phyloP scores from a whole-genome alignment of 2,797 vertebrate genomes.

The Cossypha heuglini region DNA sequence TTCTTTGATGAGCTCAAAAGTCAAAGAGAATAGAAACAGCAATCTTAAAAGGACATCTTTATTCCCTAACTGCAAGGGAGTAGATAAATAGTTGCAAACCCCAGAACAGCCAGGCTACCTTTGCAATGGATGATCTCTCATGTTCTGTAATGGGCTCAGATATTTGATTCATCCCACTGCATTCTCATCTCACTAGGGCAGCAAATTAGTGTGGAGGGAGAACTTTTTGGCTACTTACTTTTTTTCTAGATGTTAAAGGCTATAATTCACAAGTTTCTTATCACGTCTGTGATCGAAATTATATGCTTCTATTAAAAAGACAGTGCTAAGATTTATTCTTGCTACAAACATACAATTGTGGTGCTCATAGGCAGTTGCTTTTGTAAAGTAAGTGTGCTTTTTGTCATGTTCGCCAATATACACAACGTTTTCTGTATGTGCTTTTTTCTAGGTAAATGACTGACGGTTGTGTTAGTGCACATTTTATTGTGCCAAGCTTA shows the following conservation, averaged over 20 bases:
- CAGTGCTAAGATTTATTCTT: neutral
- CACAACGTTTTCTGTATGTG: fast-evolving
- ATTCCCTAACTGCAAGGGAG: neutral
- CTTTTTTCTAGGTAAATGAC: neutral
- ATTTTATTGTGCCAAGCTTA: neutral
- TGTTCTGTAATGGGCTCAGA: neutral
- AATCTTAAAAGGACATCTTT: neutral
- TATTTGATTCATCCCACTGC: neutral
- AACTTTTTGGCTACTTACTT: neutral
- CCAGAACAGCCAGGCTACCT: neutral
- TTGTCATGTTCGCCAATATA: neutral
- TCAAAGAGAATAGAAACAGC: neutral
- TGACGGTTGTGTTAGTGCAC: neutral
- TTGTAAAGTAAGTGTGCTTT: neutral
- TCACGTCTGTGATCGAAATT: neutral
- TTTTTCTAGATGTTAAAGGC: neutral
- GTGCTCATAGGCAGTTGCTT: neutral
- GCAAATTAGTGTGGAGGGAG: neutral
- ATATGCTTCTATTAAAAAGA: neutral
- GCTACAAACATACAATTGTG: neutral
- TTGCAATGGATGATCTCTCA: neutral
- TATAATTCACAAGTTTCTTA: neutral
- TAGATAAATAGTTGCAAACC: neutral
- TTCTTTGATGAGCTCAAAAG: neutral
- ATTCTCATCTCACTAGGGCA: neutral